Percentiles rank a stretch among this genome's conserved stretches.
Conservation (phyloP, 1,140 invertebrate genomes). For the Whitmania pigra region DNA sequence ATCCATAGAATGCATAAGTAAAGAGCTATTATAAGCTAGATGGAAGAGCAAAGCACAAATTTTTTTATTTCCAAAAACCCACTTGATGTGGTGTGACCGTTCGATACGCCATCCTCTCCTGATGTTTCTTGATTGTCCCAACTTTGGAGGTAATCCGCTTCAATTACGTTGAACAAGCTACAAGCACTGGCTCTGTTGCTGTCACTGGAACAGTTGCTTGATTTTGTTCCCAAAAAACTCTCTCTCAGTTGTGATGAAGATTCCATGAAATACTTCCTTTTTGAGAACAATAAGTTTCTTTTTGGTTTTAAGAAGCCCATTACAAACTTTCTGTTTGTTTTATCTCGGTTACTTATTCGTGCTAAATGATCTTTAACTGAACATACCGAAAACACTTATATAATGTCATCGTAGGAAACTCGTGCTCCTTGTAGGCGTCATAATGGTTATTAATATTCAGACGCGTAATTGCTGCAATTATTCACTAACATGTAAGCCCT, state of each 20-base stretch:
- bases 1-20: background rate
- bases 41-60: background rate
- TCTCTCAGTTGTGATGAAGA: background rate
- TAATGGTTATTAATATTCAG: no score
- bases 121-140: slow-evolving; percentile 9
- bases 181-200: slow-evolving; percentile 7
- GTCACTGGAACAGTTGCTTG: background rate
- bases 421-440: no score
- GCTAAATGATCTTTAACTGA: no score
- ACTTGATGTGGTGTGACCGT: background rate
- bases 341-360: no score
- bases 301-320: background rate
- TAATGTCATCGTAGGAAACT: no score
- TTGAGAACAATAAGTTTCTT: slow-evolving; percentile 3
- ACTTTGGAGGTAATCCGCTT: slow-evolving; percentile 14
- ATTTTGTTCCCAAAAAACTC: slow-evolving; percentile 6
- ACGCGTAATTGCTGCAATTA: no score
- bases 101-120: background rate
- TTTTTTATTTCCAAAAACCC: background rate
- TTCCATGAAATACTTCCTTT: slow-evolving; percentile 7
- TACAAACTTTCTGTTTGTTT: no score
- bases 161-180: slow-evolving; percentile 14
- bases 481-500: no score
- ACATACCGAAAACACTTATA: no score
- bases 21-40: background rate